phyloP scores from a whole-genome alignment of 2,797 vertebrate genomes.

The Neostethus bicornis region DNA sequence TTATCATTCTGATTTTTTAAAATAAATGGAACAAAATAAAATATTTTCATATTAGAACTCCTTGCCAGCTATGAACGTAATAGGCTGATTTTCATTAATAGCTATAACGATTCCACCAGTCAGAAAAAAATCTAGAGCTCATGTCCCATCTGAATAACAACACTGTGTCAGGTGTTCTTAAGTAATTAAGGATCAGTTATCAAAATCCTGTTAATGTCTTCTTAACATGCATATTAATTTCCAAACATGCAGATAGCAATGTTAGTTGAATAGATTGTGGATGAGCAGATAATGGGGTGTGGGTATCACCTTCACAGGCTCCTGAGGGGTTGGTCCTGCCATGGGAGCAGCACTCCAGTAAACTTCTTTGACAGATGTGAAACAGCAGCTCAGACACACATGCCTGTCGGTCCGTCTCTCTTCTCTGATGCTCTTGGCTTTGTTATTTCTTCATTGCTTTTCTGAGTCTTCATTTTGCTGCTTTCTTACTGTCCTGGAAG shows the following conservation, averaged over 20 bases:
- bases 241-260: background rate
- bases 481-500: slow-evolving; percentile 20
- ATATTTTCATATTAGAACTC: background rate
- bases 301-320: slow-evolving; percentile 74
- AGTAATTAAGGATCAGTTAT: too few relatives aligned
- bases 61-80: background rate
- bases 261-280: background rate
- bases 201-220: background rate
- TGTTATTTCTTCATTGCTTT: slow-evolving; percentile 36
- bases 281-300: background rate
- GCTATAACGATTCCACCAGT: too few relatives aligned
- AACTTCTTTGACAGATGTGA: slow-evolving; percentile 63
- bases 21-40: background rate
- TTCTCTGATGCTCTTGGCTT: slow-evolving; percentile 15
- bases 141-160: too few relatives aligned
- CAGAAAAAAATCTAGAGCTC: too few relatives aligned
- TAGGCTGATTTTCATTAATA: too few relatives aligned
- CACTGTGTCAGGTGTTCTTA: background rate
- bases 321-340: slow-evolving; percentile 67
- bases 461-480: slow-evolving; percentile 37
- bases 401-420: slow-evolving; percentile 18
- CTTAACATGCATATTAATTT: slow-evolving; percentile 10
- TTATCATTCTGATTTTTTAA: background rate
- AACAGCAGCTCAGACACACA: slow-evolving; percentile 57
- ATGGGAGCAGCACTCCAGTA: slow-evolving; percentile 66